Base-by-base conservation (phyloP, 2,888 invertebrate genomes). In the Cosmorhoe ocellata region DNA sequence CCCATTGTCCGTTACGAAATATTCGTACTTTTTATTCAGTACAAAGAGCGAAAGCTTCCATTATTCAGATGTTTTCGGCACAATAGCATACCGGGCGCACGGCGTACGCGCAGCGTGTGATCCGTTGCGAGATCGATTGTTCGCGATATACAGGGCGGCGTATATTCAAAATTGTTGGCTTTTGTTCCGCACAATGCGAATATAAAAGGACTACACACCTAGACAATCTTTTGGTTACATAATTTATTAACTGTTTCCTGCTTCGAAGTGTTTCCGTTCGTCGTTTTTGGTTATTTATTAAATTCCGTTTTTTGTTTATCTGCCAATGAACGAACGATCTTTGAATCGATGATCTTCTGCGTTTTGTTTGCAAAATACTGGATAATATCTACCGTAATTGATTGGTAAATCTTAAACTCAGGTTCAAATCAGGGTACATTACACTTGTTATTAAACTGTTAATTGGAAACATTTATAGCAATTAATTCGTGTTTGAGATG, bases 61-160 rank as follows among this genome's bases (percentile, higher is more conserved):
- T 88, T 88, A 85, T 88, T 84, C 81, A 69, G 76, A 76, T 76
- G 79, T 84, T 78, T 76, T 47, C 74, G 76, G 75, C 65, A 87
- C 85, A 87, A 88, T 86, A 76, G 82, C 57, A 62, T 69, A 70
- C 69, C 72, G 74, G 40, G 56, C 64, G 76, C 71, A 68, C 71
- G 72, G 81, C 85, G 87, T 79, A 74, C 79, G 83, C 89, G 81
- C 89, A 88, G 87, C 88, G 79, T 86, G 85, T 81, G 86, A 81
- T 79, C 82, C 79, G 64, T 69, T 67, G 68, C 74, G 70, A 76
- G 76, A 79, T 76, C 80, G 77, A 88, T 87, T 88, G 84, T 85
- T 81, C 76, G 78, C 77, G 75, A 84, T 81, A 80, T 76, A 70
- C 71, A 66, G 69, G 68, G 71, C 77, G 79, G 76, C 72, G 76